These are phyloP conservation scores for Allobates femoralis DNA, from an alignment of 2,797 vertebrate genomes.

Conservation along the genomic window DNA sequence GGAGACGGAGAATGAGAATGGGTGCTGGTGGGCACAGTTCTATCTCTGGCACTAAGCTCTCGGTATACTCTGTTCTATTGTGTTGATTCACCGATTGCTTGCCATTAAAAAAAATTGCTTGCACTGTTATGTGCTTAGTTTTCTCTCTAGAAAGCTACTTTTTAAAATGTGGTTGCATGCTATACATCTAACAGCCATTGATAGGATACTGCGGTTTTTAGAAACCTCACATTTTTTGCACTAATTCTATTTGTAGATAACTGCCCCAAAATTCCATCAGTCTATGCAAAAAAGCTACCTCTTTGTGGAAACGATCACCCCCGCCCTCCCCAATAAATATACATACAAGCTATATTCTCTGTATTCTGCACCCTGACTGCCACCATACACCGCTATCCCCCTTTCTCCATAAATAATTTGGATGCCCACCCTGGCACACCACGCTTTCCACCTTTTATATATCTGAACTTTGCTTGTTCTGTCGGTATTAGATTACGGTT, in stretches of 20 bases:
- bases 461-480: neutral
- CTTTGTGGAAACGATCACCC: neutral
- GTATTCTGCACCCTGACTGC: neutral
- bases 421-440: neutral
- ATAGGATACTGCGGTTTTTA: neutral
- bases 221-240: neutral
- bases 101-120: neutral
- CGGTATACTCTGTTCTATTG: neutral
- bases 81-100: neutral
- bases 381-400: neutral
- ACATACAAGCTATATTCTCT: neutral
- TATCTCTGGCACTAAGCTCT: constrained; percentile 8
- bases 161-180: neutral
- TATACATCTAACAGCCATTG: neutral
- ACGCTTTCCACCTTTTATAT: neutral
- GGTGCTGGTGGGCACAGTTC: constrained; percentile 19
- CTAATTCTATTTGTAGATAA: neutral
- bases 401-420: neutral
- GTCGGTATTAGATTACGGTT: constrained; percentile 35
- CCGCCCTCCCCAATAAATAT: neutral
- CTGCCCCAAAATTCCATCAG: neutral
- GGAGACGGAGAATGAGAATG: constrained; percentile 3
- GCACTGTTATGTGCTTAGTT: neutral
- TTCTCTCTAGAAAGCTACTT: neutral
- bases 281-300: neutral